Evolutionary conservation across 2,113 vertebrate species (phyloP), one percentile per base, ranked within the genome.

Genomic region (Triplophysa siluroides): DNA sequence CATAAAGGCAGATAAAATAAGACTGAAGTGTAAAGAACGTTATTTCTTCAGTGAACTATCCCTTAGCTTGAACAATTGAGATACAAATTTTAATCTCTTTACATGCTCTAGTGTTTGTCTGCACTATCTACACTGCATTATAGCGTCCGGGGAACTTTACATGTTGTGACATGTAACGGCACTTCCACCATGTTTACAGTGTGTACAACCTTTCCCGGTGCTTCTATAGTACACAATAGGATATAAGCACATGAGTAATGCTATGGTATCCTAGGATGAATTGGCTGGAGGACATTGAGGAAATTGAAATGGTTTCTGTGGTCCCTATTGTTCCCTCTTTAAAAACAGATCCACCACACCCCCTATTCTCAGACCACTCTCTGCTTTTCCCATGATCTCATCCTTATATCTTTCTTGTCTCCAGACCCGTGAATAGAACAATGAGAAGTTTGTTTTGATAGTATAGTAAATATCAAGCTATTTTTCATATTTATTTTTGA

Each of bases 331-430:
- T 83, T 80, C 78, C 54, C 26, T 81, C 61, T 84, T 80, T 45
- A 76, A 76, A 78, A 68, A 77, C 73, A 67, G n/a, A 18, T 63
- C 19, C 62, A 84, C 82, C 82, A 84, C 82, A 84, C 82, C 82
- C 68, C n/a, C 1, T 78, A 84, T 81, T 84, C 82, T 83, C 54
- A n/a, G 60, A 77, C 75, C 45, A 61, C 78, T 83, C 50, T 78
- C 16, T 62, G 74, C 70, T 70, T 50, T 67, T 76, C 64, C 68
- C 71, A 76, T 63, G 77, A 60, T 50, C 52, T 67, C 80, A 69
- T 83, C 41, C 21, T 43, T 75, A 76, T 45, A 29, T 76, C 19
- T 13, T 19, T 9, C 18, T 60, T 2, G 10, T 64, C 12, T 60
- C 24, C 8, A 58, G 5, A 72, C 9, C 70, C 29, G 16, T 61